Evolutionary conservation across 2,113 vertebrate species (phyloP).

Genomic region (Mobula birostris): DNA sequence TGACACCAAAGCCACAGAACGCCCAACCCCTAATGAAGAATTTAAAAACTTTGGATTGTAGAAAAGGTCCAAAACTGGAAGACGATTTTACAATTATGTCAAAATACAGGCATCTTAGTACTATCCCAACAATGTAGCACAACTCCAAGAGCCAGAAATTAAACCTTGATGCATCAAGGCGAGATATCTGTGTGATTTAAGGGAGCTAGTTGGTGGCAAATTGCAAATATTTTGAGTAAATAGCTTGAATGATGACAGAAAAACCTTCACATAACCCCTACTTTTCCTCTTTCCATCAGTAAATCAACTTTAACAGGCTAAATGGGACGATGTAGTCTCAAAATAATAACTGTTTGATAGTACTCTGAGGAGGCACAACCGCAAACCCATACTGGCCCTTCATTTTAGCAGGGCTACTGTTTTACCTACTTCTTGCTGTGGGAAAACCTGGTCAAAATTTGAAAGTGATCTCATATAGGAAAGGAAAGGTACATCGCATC

Average conservation of each 20-base stretch:
- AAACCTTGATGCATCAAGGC: not conserved
- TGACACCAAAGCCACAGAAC: no score
- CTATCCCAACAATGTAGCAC: no score
- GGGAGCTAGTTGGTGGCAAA: not conserved
- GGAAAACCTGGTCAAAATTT: not conserved
- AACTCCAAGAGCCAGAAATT: not conserved
- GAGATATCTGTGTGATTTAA: not conserved
- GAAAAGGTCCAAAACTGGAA: no score
- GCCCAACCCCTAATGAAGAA: no score
- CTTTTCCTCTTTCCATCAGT: not conserved
- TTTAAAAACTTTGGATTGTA: no score
- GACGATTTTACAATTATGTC: no score
- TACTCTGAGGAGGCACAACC: not conserved
- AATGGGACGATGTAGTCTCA: not conserved
- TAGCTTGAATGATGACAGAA: not conserved
- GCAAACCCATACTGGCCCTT: not conserved
- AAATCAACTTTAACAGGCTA: not conserved
- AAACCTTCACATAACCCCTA: not conserved
- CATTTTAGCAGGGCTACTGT: not conserved
- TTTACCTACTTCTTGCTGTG: not conserved
- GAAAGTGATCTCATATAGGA: not conserved
- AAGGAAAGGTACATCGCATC: no score
- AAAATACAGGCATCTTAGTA: not conserved
- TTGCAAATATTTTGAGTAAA: not conserved
- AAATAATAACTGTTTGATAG: not conserved